These are phyloP conservation scores for Drosophila kikkawai DNA, from an alignment of 1,140 invertebrate genomes.

Conservation along the genomic window DNA sequence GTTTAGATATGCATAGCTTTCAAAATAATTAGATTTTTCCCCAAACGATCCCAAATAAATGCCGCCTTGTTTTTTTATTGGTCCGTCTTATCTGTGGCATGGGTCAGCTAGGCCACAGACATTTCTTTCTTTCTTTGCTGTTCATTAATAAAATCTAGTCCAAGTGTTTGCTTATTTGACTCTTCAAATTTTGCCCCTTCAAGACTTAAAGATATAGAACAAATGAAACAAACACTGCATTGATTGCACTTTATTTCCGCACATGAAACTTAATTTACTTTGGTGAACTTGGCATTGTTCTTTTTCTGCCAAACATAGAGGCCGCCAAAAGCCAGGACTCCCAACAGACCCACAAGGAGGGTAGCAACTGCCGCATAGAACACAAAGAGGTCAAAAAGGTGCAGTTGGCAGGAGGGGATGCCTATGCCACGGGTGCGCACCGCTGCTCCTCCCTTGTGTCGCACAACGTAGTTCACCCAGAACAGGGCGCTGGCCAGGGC, in stretches of 20 bases:
- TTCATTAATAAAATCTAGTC: background rate
- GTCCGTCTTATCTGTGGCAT: background rate
- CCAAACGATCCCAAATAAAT: no score
- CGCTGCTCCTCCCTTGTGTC: conserved; percentile 86
- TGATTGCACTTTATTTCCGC: conserved; percentile 2
- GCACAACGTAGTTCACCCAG: conserved; percentile 88
- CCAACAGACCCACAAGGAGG: conserved; percentile 30
- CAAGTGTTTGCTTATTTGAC: background rate
- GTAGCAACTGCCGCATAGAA: conserved; percentile 55
- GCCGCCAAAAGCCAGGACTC: conserved; percentile 34
- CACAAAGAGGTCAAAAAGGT: conserved; percentile 70
- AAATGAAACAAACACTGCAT: background rate
- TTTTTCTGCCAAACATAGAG: conserved; percentile 51
- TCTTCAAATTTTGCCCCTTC: background rate
- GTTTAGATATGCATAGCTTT: no score
- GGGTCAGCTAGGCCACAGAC: background rate
- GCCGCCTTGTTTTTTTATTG: background rate
- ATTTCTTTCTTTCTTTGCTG: background rate
- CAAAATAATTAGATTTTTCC: no score
- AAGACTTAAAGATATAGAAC: no score
- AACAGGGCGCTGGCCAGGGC: conserved; percentile 87
- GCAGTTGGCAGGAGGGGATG: conserved; percentile 65
- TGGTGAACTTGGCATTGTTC: conserved; percentile 49
- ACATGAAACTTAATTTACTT: conserved; percentile 54
- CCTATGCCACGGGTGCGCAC: conserved; percentile 65